Evolutionary conservation across 64 coral and sea anemone genomes (phyloP).

Genomic region (Dendrophyllia cribrosa): DNA sequence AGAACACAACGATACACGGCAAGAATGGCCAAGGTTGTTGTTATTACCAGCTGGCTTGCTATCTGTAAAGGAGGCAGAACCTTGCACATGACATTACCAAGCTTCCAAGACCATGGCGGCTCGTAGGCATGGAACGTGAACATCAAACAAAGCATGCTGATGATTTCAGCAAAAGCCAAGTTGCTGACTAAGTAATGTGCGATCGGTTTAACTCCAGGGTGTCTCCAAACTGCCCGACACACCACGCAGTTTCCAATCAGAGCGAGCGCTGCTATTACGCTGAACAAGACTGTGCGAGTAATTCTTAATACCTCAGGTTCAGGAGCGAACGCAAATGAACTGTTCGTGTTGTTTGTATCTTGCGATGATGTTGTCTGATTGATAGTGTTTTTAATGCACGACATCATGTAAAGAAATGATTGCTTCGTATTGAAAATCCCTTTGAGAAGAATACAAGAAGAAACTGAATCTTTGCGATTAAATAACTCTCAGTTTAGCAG

Average conservation of each 20-base stretch:
- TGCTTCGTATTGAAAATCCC: no score
- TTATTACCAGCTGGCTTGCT: constrained; percentile 65
- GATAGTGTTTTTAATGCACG: neutral
- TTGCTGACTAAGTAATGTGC: constrained; percentile 75
- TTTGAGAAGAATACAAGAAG: no score
- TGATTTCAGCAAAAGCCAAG: constrained; percentile 81
- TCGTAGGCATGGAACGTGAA: constrained; percentile 66
- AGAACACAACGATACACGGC: constrained; percentile 74
- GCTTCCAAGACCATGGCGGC: constrained; percentile 64
- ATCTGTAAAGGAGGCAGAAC: constrained; percentile 62
- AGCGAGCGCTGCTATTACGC: constrained; percentile 23
- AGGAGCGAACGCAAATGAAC: neutral
- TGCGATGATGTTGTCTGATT: neutral
- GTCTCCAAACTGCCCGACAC: constrained; percentile 33
- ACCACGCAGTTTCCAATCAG: constrained; percentile 66
- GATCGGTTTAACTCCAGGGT: constrained; percentile 37
- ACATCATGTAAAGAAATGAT: neutral
- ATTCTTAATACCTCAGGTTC: constrained; percentile 24
- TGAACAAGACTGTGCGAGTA: constrained; percentile 37
- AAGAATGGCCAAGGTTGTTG: constrained; percentile 79
- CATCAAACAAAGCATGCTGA: constrained; percentile 43
- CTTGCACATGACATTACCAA: constrained; percentile 86
- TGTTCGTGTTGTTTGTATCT: neutral
- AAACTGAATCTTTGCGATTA: no score
- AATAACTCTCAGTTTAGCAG: no score